Evolutionary conservation across 2,797 vertebrate genomes (phyloP).

Genomic region (Neosilurus mollespiculum): DNA sequence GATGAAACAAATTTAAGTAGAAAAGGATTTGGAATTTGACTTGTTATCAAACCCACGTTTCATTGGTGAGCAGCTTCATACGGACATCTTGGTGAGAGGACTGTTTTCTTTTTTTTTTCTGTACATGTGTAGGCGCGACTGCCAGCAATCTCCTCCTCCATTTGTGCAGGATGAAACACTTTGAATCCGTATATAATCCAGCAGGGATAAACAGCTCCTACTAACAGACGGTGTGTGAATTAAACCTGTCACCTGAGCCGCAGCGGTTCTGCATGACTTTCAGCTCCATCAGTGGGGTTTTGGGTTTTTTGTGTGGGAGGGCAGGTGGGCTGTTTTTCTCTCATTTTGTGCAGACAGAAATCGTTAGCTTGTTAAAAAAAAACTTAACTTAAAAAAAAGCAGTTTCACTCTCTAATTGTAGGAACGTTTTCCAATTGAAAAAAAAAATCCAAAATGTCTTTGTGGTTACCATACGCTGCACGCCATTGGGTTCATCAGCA

Average conservation of each 20-base stretch:
- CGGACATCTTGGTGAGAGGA: background rate
- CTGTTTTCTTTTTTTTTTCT: background rate
- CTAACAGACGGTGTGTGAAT: constrained; percentile 35
- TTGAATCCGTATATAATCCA: constrained; percentile 41
- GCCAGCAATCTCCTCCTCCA: constrained; percentile 46
- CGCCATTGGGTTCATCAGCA: background rate
- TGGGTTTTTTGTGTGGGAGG: constrained; percentile 31
- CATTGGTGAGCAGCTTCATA: background rate
- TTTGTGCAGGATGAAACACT: constrained; percentile 25
- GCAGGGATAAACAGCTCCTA: constrained; percentile 24
- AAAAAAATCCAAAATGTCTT: background rate
- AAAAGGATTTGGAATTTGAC: background rate
- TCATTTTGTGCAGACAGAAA: no score
- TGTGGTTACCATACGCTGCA: background rate
- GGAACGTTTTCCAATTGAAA: background rate
- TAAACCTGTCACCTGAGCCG: constrained; percentile 33
- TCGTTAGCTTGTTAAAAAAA: background rate
- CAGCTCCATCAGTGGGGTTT: constrained; percentile 33
- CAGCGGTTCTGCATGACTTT: constrained; percentile 35
- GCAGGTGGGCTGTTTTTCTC: constrained; percentile 33
- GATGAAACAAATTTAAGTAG: background rate
- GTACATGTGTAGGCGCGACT: constrained; percentile 21
- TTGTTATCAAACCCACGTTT: background rate
- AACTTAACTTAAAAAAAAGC: background rate
- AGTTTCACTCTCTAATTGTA: background rate